These are phyloP conservation scores for Drosophila kuntzei DNA, from an alignment of 2,888 invertebrate genomes.

Conservation along the genomic window DNA sequence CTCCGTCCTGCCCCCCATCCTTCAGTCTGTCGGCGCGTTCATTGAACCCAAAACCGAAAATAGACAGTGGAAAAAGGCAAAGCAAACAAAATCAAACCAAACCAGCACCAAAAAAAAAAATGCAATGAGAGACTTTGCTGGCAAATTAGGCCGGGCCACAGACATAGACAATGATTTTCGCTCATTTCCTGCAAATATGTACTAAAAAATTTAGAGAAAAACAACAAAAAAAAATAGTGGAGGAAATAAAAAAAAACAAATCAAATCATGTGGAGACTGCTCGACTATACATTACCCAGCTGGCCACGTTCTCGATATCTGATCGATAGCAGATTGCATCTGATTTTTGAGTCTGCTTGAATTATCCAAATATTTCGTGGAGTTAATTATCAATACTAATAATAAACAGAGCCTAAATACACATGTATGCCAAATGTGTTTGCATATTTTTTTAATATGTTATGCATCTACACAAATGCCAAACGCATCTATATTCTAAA, in stretches of 20 bases:
- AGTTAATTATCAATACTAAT: background rate
- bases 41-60: slow-evolving; percentile 63
- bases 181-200: slow-evolving; percentile 71
- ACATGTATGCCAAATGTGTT: too few species aligned
- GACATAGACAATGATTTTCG: slow-evolving; percentile 63
- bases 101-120: slow-evolving; percentile 15
- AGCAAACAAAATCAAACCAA: slow-evolving; percentile 20
- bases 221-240: background rate
- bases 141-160: slow-evolving; percentile 58
- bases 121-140: slow-evolving; percentile 42
- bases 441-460: too few species aligned
- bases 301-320: background rate
- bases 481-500: too few species aligned
- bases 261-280: background rate
- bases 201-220: slow-evolving; percentile 10
- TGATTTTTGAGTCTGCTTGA: background rate
- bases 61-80: slow-evolving; percentile 12
- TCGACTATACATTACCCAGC: slow-evolving; percentile 6
- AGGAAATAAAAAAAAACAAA: slow-evolving; percentile 4
- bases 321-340: background rate
- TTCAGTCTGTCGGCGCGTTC: slow-evolving; percentile 48
- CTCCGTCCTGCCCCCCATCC: background rate
- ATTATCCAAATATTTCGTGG: background rate
- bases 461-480: too few species aligned
- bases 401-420: background rate